Percentiles rank a stretch among this genome's conserved stretches.
phyloP scores from a whole-genome alignment of 2,113 vertebrate genomes.

The Anser cygnoides region DNA sequence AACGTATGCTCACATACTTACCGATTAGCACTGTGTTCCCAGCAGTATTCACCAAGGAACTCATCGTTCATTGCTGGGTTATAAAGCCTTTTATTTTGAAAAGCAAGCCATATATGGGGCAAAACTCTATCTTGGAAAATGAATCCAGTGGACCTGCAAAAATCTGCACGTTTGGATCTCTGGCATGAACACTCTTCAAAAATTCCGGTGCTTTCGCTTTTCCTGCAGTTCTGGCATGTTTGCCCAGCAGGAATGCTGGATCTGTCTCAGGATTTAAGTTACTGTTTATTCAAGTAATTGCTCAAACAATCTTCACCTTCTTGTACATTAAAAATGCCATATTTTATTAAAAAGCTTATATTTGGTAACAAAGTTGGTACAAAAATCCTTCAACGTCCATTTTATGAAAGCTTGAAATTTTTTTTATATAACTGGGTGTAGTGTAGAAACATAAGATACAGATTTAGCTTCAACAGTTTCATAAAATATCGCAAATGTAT shows the following conservation, averaged over 20 bases:
- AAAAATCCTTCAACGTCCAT: neutral
- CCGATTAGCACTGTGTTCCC: rapidly evolving
- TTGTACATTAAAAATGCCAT: neutral
- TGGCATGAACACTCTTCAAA: neutral
- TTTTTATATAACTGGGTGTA: neutral
- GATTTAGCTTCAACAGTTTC: neutral
- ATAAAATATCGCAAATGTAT: neutral
- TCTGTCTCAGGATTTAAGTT: neutral
- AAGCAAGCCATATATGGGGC: rapidly evolving
- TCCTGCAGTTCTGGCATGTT: neutral
- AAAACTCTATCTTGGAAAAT: neutral
- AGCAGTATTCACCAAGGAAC: neutral
- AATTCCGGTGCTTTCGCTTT: neutral
- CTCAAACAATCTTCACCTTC: neutral
- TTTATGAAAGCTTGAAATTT: neutral
- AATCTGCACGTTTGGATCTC: neutral
- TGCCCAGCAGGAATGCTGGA: neutral
- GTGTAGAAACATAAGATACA: neutral
- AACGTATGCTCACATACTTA: neutral
- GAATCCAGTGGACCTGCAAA: neutral
- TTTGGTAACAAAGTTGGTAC: neutral
- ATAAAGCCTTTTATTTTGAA: neutral
- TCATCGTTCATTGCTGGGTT: neutral
- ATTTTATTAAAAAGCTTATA: neutral
- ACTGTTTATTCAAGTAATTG: neutral